Percentiles rank a stretch among this genome's conserved stretches.
Evolutionary conservation across 1,140 invertebrate genomes (phyloP).

Genomic region (Drosophila littoralis): DNA sequence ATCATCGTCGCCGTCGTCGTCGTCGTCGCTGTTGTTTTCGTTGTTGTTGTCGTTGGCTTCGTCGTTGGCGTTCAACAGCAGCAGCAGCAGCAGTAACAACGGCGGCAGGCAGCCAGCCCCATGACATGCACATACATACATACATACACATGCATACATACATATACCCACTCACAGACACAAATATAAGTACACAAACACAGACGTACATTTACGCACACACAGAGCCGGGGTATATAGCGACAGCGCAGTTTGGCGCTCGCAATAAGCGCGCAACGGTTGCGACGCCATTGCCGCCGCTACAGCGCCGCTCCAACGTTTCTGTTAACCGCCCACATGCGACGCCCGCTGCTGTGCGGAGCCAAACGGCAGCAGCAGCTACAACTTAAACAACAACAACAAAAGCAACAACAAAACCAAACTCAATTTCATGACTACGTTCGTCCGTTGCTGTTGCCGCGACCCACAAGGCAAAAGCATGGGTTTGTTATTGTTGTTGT

Average conservation of each 20-base stretch:
- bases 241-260: conserved; percentile 60
- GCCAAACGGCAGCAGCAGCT: conserved; percentile 42
- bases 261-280: conserved; percentile 58
- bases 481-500: conserved; percentile 57
- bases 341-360: conserved; percentile 52
- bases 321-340: conserved; percentile 64
- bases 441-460: conserved; percentile 46
- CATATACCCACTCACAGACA: conserved; percentile 2
- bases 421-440: conserved; percentile 56
- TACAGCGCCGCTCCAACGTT: conserved; percentile 55
- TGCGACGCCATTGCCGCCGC: conserved; percentile 40
- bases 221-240: conserved; percentile 30
- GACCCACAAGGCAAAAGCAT: conserved; percentile 63
- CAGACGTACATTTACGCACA: conserved; percentile 27
- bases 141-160: conserved; percentile 12
- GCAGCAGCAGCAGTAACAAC: conserved; percentile 28
- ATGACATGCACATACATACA: conserved; percentile 41
- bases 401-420: conserved; percentile 42
- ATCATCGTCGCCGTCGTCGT: conserved; percentile 47
- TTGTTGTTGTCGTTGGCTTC: conserved; percentile 15
- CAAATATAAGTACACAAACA: conserved; percentile 25
- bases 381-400: conserved; percentile 19
- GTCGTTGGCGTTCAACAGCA: conserved; percentile 19
- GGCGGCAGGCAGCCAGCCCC: conserved; percentile 52
- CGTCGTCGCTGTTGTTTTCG: background rate